Base-by-base conservation (phyloP, 2,888 invertebrate species). In the Helleia helle region DNA sequence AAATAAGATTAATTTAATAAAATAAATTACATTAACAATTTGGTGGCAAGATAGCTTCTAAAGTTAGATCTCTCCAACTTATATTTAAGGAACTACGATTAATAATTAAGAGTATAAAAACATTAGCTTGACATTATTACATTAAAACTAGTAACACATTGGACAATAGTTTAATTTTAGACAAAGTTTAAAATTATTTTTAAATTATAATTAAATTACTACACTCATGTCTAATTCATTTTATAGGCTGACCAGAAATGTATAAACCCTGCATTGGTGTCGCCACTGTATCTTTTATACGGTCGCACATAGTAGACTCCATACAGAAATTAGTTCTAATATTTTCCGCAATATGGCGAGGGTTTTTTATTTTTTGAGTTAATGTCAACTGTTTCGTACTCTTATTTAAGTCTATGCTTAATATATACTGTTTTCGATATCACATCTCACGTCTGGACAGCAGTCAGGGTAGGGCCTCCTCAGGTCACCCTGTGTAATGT, bases 11-110 rank as follows among this genome's bases (percentile, higher is more conserved):
- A 51, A 48, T 64, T 65, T 60, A 64, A 65, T 71, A 59, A 62
- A 69, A 73, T 75, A 76, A 77, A 74, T 74, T 34, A 34, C 22
- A 62, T 73, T 59, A 73, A 75, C 65, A 76, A 76, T 80, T 80
- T 79, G 79, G 79, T 71, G 79, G 76, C 76, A 79, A 79, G 76
- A 77, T 79, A 80, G 79, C 79, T 72, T 80, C 77, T 63, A 58
- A 65, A 73, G 67, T 62, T 55, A 52, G 56, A 54, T 49, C 38
- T 50, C 44, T 42, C 51, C 54, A 59, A 72, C 64, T 58, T 65
- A 55, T 52, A 51, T 52, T 54, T 51, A 56, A 76, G 73, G 76
- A 72, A 76, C 74, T 73, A 70, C 62, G 66, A 59, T 15, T 39
- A 59, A 25, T 38, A 30, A 24, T 11, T 14, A 24, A 24, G 30